These are phyloP conservation scores for Eupithecia exiguata DNA, from an alignment of 2,888 invertebrate genomes.

Conservation along the genomic window DNA sequence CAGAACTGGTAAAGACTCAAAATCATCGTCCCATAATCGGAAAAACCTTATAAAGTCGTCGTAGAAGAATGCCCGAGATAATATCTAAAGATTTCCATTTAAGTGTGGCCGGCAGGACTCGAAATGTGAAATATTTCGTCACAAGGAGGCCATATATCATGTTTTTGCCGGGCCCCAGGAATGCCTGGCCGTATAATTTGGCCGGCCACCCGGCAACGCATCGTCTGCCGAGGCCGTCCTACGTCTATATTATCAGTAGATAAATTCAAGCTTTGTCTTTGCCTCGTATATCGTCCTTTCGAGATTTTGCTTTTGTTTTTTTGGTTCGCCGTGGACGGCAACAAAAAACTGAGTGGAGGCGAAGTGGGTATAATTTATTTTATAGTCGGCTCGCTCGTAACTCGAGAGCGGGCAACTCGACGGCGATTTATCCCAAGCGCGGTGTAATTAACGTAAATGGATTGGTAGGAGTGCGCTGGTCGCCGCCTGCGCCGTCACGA, in stretches of 20 bases:
- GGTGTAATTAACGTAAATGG: slow-evolving; percentile 83
- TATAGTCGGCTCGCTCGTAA: slow-evolving; percentile 83
- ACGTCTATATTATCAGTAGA: slow-evolving; percentile 85
- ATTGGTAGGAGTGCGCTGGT: slow-evolving; percentile 77
- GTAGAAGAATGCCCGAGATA: slow-evolving; percentile 67
- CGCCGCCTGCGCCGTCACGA: slow-evolving; percentile 54
- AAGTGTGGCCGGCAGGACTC: slow-evolving; percentile 76
- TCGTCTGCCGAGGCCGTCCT: slow-evolving; percentile 78
- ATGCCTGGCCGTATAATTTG: slow-evolving; percentile 82
- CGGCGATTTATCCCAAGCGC: slow-evolving; percentile 83
- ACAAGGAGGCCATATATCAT: slow-evolving; percentile 81
- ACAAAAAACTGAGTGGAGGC: slow-evolving; percentile 83
- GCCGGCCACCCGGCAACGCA: slow-evolving; percentile 77
- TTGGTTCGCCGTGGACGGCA: slow-evolving; percentile 69
- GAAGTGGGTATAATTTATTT: slow-evolving; percentile 84
- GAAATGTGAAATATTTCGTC: slow-evolving; percentile 80
- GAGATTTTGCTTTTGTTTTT: slow-evolving; percentile 80
- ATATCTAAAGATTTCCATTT: slow-evolving; percentile 75
- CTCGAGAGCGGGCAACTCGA: slow-evolving; percentile 82
- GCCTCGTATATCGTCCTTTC: slow-evolving; percentile 83
- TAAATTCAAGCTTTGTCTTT: slow-evolving; percentile 84
- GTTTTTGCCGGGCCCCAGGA: slow-evolving; percentile 79
- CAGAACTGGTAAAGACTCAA: background rate
- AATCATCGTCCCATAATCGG: slow-evolving; percentile 5
- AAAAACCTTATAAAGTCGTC: slow-evolving; percentile 64